Evolutionary conservation across 2,113 vertebrate genomes (phyloP).

Genomic region (Miniopterus natalensis): DNA sequence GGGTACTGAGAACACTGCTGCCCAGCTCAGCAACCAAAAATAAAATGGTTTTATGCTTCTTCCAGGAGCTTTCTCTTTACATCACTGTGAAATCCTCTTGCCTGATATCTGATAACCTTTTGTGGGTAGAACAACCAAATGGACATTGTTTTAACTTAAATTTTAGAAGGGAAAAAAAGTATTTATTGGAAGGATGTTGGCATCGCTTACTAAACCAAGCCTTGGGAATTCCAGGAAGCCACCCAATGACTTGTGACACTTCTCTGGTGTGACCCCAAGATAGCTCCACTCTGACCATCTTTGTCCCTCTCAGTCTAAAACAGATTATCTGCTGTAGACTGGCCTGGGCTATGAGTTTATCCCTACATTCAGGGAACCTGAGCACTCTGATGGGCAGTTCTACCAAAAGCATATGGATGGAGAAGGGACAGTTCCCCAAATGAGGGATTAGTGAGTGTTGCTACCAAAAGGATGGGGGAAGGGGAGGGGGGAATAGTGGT

Average conservation of each 20-base stretch:
- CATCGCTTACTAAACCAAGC: background rate
- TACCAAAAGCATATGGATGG: background rate
- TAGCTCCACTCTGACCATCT: background rate
- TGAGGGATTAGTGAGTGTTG: background rate
- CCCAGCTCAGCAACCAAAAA: background rate
- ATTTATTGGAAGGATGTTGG: background rate
- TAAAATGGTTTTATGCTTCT: background rate
- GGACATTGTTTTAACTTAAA: background rate
- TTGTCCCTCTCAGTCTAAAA: background rate
- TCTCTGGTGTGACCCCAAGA: background rate
- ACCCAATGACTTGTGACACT: accelerated
- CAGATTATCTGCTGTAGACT: background rate
- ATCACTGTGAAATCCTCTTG: background rate
- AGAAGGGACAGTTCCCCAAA: background rate
- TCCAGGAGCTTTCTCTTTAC: background rate
- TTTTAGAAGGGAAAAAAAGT: background rate
- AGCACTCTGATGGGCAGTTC: background rate
- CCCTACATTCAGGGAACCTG: background rate
- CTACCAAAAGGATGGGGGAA: background rate
- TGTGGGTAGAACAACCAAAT: background rate
- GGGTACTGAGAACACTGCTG: background rate
- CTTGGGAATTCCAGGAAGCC: background rate
- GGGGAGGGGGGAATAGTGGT: accelerated
- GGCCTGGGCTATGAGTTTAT: background rate
- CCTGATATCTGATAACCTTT: background rate